Evolutionary conservation across 2,797 vertebrate genomes (phyloP), one percentile per base, ranked within the genome.

Genomic region (Peromyscus nudipes): DNA sequence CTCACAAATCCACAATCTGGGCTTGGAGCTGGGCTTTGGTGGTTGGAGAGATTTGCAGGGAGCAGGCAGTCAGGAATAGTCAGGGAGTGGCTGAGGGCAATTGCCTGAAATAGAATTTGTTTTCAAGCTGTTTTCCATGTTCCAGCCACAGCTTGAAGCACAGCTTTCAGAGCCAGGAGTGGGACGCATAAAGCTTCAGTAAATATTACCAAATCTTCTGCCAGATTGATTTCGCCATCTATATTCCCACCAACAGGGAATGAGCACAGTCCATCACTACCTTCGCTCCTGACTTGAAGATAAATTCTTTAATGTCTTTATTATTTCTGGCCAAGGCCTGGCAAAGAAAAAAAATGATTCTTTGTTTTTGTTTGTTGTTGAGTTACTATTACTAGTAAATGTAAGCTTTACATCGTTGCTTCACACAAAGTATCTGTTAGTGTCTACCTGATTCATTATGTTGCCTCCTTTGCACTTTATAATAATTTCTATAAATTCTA

Each of bases 71-170:
- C 37, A 73, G 81, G 21, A 71, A 79, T 0, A 62, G 67, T 14
- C 11, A 3, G 5, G 6, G 75, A 94, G 46, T 6, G 19, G 27
- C 86, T 57, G 13, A 16, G 69, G 85, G 92, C 69, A 87, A 76
- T 27, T 67, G 75, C 91, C 89, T 88, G 64, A 94, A 91, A 93
- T 40, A 91, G 92, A 95, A 77, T 87, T 71, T 96, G 95, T 91
- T 96, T 91, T 92, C 84, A 91, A 97, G 91, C 91, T 97, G 87
- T 96, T 91, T 95, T 91, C 65, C 90, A 29, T 73, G 25, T 90
- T 84, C 64, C 71, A 87, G 75, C 52, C 89, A 67, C 79, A 98
- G 92, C 91, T 16, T 91, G 94, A 97, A 77, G 11, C 43, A 40
- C 12, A 55, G 85, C 82, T 94, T 95, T 94, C 69, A 96, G 81